Percentiles rank a stretch among this genome's conserved stretches.
Evolutionary conservation across 2,113 vertebrate species (phyloP).

Genomic region (Macaca nemestrina): DNA sequence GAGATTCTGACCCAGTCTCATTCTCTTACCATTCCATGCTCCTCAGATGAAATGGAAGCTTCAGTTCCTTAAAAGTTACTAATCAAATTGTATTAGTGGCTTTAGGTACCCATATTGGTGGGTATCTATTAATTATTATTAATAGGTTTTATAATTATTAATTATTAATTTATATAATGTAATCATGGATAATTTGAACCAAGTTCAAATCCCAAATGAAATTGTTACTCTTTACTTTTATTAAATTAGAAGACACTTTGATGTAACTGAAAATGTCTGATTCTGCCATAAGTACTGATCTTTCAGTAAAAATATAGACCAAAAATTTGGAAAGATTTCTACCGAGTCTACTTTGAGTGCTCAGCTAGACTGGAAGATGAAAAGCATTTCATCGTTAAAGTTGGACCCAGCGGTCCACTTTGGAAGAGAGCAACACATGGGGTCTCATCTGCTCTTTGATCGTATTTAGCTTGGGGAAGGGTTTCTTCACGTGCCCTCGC

Average conservation of each 20-base stretch:
- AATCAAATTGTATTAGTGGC: background rate
- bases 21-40: background rate
- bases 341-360: background rate
- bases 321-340: background rate
- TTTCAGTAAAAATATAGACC: background rate
- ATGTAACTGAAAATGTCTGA: background rate
- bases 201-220: background rate
- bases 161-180: no score
- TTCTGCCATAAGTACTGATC: background rate
- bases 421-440: no score
- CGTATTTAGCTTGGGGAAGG: background rate
- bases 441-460: background rate
- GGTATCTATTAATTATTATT: no score
- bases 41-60: background rate
- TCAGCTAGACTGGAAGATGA: background rate
- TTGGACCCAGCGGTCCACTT: background rate
- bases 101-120: no score
- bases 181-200: background rate
- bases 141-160: no score
- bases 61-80: background rate
- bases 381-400: background rate
- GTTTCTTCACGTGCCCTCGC: background rate
- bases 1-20: background rate
- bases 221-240: background rate
- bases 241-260: conserved; percentile 7